These are phyloP conservation scores for Vandiemenella viatica DNA, from an alignment of 2,888 invertebrate genomes.

Conservation along the genomic window DNA sequence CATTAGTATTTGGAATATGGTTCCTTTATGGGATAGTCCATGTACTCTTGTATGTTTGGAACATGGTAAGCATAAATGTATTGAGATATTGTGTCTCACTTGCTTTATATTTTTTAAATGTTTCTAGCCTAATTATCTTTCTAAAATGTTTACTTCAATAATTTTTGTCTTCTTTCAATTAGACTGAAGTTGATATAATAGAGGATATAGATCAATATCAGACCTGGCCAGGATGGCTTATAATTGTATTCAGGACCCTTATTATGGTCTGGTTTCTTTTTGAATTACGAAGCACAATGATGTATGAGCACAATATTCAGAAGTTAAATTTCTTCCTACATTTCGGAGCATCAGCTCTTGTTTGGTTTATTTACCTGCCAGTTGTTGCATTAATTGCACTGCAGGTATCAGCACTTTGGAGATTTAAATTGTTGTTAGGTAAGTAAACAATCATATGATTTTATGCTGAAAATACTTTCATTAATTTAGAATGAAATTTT, in stretches of 20 bases:
- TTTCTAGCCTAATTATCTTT: not conserved
- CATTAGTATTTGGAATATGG: constrained; percentile 76
- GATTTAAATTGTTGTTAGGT: constrained; percentile 87
- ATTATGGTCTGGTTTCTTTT: constrained; percentile 69
- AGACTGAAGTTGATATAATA: constrained; percentile 92
- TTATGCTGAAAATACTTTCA: too few relatives aligned
- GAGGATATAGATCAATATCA: constrained; percentile 95
- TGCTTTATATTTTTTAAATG: not conserved
- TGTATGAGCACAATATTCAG: constrained; percentile 61
- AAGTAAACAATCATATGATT: constrained; percentile 29
- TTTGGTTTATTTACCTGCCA: constrained; percentile 96
- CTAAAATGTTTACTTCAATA: not conserved
- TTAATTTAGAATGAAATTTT: too few relatives aligned
- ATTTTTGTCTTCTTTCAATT: constrained; percentile 21
- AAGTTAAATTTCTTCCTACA: constrained; percentile 88
- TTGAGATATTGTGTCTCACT: not conserved
- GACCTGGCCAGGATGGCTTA: constrained; percentile 94
- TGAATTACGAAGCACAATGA: constrained; percentile 53
- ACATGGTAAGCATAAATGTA: constrained; percentile 54
- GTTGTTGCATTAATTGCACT: constrained; percentile 85
- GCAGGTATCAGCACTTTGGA: constrained; percentile 87
- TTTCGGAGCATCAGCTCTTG: constrained; percentile 91
- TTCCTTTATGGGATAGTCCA: constrained; percentile 80
- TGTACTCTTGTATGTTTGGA: constrained; percentile 87
- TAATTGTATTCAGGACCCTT: constrained; percentile 66